These are phyloP conservation scores for Xiphophorus maculatus DNA, from an alignment of 2,113 vertebrate genomes.

Conservation along the genomic window DNA sequence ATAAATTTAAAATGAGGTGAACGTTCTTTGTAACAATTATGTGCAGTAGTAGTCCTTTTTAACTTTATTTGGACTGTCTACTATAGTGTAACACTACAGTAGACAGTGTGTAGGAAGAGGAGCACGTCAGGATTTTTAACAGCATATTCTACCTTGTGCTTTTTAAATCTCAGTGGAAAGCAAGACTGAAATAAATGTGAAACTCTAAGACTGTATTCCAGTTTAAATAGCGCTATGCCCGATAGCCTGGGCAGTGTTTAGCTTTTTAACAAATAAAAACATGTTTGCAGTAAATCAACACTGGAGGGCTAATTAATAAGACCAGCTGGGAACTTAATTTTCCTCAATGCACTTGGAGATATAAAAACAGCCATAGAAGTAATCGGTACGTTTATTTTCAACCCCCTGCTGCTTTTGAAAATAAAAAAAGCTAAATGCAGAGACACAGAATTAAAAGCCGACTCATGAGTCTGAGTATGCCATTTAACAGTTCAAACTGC, in stretches of 20 bases:
- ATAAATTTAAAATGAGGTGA: too few species aligned
- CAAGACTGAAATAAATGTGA: neutral
- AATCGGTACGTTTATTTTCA: slow-evolving; percentile 5
- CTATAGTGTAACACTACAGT: too few species aligned
- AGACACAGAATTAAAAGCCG: slow-evolving; percentile 38
- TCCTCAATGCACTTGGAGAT: neutral
- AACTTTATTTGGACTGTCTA: too few species aligned
- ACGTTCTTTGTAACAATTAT: too few species aligned
- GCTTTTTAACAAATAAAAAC: neutral
- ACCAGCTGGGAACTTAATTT: slow-evolving; percentile 4
- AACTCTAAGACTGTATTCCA: neutral
- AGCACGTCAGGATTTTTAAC: neutral
- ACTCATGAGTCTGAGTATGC: neutral
- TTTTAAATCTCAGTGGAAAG: neutral
- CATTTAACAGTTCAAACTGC: slow-evolving; percentile 32
- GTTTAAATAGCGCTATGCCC: neutral
- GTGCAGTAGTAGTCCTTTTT: too few species aligned
- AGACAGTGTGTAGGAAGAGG: too few species aligned
- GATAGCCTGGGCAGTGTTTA: neutral
- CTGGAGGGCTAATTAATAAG: neutral
- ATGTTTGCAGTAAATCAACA: slow-evolving; percentile 14
- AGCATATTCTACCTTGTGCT: neutral
- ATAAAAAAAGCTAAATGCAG: neutral
- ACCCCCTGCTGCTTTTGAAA: slow-evolving; percentile 14
- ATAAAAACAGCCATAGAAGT: neutral